Conservation (phyloP, 92 coral and sea anemone genomes). For the Siderastrea radians region DNA sequence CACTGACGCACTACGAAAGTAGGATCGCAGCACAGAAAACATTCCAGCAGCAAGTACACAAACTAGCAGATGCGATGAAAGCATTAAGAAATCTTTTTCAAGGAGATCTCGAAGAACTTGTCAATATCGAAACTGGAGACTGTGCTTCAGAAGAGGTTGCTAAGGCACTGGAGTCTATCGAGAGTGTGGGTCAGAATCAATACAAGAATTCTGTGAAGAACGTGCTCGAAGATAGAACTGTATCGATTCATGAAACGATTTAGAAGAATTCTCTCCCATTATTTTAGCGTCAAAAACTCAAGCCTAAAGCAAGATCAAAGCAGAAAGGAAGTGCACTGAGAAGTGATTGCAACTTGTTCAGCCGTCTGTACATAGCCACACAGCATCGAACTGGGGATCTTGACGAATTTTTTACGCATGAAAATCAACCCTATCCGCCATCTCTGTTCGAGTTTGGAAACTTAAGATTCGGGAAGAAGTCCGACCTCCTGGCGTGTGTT, state of each 20-base stretch:
- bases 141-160: slow-evolving; percentile 31
- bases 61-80: slow-evolving; percentile 22
- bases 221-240: slow-evolving; percentile 37
- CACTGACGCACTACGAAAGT: slow-evolving; percentile 11
- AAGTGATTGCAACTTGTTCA: slow-evolving; percentile 39
- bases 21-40: slow-evolving; percentile 28
- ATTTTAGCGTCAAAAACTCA: no score
- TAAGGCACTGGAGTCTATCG: slow-evolving; percentile 19
- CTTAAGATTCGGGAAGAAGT: slow-evolving; percentile 49
- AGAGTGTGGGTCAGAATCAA: slow-evolving; percentile 24
- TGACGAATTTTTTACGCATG: slow-evolving; percentile 13
- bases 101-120: slow-evolving; percentile 9
- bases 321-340: slow-evolving; percentile 3
- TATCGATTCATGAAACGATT: slow-evolving; percentile 26
- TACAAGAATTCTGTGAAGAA: slow-evolving; percentile 19
- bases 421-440: slow-evolving; percentile 21
- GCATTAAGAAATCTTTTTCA: slow-evolving; percentile 19
- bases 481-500: slow-evolving; percentile 42
- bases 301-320: no score
- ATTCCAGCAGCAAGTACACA: neutral
- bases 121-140: slow-evolving; percentile 5
- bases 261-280: neutral
- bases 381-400: slow-evolving; percentile 30
- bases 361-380: slow-evolving; percentile 43
- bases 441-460: slow-evolving; percentile 37